Evolutionary conservation across 92 coral and sea anemone species (phyloP).

Genomic region (Palythoa grandis): DNA sequence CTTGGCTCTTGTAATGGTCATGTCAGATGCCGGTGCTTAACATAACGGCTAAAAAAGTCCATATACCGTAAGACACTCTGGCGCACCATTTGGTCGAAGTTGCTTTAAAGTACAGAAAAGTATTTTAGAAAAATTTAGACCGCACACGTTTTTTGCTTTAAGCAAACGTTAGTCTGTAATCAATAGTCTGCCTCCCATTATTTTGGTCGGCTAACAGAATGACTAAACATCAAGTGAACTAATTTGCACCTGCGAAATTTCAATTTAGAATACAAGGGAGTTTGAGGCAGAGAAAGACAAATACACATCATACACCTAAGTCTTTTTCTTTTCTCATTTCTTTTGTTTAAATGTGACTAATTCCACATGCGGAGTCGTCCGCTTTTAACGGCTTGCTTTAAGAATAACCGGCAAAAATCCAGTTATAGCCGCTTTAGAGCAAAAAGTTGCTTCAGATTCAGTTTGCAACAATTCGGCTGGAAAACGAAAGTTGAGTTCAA

Average conservation of each 20-base stretch:
- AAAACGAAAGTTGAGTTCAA: not conserved
- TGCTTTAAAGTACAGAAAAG: not conserved
- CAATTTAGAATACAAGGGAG: not conserved
- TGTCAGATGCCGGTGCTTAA: not conserved
- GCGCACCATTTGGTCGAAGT: not conserved
- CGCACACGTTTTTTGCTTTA: not conserved
- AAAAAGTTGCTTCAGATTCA: not conserved
- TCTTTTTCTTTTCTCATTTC: too few relatives aligned
- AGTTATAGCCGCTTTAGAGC: not conserved
- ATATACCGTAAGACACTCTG: not conserved
- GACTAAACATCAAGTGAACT: not conserved
- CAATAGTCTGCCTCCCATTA: not conserved
- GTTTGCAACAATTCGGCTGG: not conserved
- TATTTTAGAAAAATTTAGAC: not conserved
- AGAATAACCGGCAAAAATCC: not conserved
- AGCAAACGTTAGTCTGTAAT: not conserved
- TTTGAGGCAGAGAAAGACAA: too few relatives aligned
- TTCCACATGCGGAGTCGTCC: too few relatives aligned
- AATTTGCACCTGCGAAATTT: not conserved
- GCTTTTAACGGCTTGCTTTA: not conserved
- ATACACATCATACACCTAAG: too few relatives aligned
- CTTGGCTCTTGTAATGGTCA: not conserved
- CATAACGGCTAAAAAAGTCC: not conserved
- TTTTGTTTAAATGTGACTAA: too few relatives aligned
- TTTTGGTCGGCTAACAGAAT: not conserved